Evolutionary conservation across 2,113 vertebrate species (phyloP), one percentile per base, ranked within the genome.

Genomic region (Pogonocichla stellata): DNA sequence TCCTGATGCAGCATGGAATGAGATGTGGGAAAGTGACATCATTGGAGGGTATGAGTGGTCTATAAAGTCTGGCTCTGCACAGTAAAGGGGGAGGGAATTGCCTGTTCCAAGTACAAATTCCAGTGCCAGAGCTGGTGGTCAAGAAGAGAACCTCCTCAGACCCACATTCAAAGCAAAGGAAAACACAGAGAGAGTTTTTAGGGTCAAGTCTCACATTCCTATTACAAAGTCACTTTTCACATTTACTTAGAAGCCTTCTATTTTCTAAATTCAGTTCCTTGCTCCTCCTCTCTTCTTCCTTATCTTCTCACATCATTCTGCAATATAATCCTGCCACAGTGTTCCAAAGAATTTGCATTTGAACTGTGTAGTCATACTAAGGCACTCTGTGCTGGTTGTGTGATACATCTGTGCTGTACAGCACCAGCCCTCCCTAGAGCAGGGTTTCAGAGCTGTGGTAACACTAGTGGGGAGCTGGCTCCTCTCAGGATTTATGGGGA

Each of bases 241-340:
- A 58, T 74, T 81, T 78, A 36, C 40, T 85, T 0, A 81, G 38
- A 71, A 81, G 23, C 15, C 5, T 80, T 61, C 51, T 82, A 34
- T 56, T 79, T 90, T 20, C 34, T 29, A 58, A 45, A 42, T 62
- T 74, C 61, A 34, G 26, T 71, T 87, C 34, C 51, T 79, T 47
- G 14, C 26, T 81, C 51, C 36, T 94, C 51, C 85, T 28, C 65
- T 70, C 28, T 38, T 22, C 56, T 34, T 74, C 74, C 40, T 87
- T 73, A 80, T 81, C 69, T 73, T 89, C 25, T 13, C 60, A 73
- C 50, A 14, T n/a, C 80, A 73, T 84, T 86, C 45, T 73, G 48
- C 40, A 38, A 51, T 16, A 54, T 20, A 86, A 86, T 48, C 36
- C 45, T 66, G 19, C 50, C 62, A 58, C 18, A 13, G 31, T 0